Percentiles rank a stretch among this genome's conserved stretches.
These are phyloP conservation scores for Paedocypris sp. DNA, from an alignment of 2,113 vertebrate species.

Conservation along the genomic window DNA sequence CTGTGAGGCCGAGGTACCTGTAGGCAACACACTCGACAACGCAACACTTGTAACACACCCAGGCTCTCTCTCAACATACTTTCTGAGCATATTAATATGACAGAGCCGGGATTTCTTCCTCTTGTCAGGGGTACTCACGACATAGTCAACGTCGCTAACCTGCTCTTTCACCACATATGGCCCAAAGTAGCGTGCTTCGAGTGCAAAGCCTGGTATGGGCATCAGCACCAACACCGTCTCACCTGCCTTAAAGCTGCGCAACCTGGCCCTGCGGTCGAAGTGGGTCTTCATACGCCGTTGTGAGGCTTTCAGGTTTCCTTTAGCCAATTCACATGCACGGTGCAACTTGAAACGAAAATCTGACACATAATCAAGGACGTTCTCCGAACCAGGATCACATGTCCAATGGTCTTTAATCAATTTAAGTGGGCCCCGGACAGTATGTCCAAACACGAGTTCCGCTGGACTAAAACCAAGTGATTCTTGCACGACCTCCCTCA, in stretches of 20 bases:
- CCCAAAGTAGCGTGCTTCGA: background rate
- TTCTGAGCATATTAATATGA: slow-evolving; percentile 13
- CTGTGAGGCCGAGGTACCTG: background rate
- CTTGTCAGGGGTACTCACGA: background rate
- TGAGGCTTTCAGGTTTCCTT: background rate
- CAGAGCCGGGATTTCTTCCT: background rate
- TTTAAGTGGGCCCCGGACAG: background rate
- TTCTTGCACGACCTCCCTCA: background rate
- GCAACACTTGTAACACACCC: background rate
- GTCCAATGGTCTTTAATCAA: background rate
- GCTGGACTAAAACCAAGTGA: background rate
- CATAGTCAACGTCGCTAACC: background rate
- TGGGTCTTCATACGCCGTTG: background rate
- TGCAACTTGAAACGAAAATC: background rate
- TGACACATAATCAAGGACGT: background rate
- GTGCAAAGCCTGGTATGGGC: background rate
- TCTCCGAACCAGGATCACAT: background rate
- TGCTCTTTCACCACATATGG: background rate
- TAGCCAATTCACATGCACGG: background rate
- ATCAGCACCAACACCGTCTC: background rate
- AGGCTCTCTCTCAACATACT: background rate
- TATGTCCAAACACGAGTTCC: background rate
- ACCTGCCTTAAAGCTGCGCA: background rate
- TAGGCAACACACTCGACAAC: background rate
- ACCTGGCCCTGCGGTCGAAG: background rate